Percentiles rank a stretch among this genome's conserved stretches.
phyloP scores from a whole-genome alignment of 1,140 invertebrate species.

The Papilio aristodemus region DNA sequence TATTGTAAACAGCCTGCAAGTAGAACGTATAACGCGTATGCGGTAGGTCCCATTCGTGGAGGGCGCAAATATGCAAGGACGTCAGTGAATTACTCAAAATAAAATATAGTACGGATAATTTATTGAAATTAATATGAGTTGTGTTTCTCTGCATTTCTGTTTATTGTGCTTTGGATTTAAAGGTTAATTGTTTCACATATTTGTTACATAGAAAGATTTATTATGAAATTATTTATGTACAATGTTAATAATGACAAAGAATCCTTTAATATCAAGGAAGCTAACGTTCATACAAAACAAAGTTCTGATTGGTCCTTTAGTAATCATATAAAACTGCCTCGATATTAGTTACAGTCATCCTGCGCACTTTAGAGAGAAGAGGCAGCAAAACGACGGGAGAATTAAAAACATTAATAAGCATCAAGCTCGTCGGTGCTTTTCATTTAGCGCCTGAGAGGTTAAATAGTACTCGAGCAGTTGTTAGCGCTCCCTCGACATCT shows the following conservation, averaged over 20 bases:
- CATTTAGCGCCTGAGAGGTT: constrained; percentile 23
- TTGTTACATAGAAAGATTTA: too few relatives aligned
- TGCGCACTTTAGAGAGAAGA: neutral
- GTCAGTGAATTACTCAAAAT: neutral
- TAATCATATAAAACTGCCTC: neutral
- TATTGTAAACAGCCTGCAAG: constrained; percentile 5
- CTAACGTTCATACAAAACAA: too few relatives aligned
- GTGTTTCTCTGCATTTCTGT: neutral
- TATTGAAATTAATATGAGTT: neutral
- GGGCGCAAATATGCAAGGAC: constrained; percentile 5
- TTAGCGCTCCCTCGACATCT: neutral
- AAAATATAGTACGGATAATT: neutral
- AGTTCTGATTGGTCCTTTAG: too few relatives aligned
- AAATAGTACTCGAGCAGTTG: constrained; percentile 15
- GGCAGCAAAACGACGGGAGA: neutral
- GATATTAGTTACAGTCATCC: neutral
- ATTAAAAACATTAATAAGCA: constrained; percentile 9
- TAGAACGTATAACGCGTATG: neutral
- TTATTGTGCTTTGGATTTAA: neutral
- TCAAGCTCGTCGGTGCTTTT: neutral
- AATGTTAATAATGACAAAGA: too few relatives aligned
- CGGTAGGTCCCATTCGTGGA: constrained; percentile 4
- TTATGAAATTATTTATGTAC: too few relatives aligned
- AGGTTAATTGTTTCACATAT: too few relatives aligned
- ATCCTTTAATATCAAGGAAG: too few relatives aligned